phyloP scores from a whole-genome alignment of 2,113 vertebrate species.

The Antigone vipio region DNA sequence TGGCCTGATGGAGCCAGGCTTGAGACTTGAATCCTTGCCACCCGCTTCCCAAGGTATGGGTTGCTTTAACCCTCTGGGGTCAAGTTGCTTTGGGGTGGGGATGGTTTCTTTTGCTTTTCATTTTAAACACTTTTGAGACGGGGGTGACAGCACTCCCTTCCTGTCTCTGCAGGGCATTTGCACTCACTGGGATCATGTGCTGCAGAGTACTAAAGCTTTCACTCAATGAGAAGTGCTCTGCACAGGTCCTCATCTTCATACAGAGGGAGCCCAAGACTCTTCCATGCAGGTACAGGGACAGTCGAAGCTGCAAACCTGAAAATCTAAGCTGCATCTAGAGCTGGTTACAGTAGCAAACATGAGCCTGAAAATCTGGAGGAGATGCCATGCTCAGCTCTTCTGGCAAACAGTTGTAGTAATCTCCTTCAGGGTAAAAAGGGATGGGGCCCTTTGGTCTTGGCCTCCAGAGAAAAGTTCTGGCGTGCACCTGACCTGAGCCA shows the following conservation, averaged over 20 bases:
- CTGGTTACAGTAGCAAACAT: not conserved
- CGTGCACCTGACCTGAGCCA: not conserved
- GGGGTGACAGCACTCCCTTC: not conserved
- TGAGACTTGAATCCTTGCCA: not conserved
- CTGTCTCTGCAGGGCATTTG: not conserved
- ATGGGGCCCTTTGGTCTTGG: not conserved
- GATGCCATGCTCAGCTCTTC: not conserved
- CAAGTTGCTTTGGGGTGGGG: not conserved
- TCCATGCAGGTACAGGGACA: not conserved
- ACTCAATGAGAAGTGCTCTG: not conserved
- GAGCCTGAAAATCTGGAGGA: not conserved
- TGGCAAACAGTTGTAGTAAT: not conserved
- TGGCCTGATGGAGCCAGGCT: not conserved
- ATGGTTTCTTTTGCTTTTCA: not conserved
- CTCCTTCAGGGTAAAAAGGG: not conserved
- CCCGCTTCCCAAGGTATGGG: not conserved
- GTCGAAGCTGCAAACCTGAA: not conserved
- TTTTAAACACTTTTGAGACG: not conserved
- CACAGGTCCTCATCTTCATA: not conserved
- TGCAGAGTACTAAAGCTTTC: not conserved
- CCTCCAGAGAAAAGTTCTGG: not conserved
- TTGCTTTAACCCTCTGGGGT: not conserved
- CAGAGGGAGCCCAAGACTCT: not conserved
- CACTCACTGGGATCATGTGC: not conserved
- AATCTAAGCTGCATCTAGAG: not conserved